Base-by-base conservation (phyloP, 2,113 vertebrate genomes). In the Lophotis ruficrista region DNA sequence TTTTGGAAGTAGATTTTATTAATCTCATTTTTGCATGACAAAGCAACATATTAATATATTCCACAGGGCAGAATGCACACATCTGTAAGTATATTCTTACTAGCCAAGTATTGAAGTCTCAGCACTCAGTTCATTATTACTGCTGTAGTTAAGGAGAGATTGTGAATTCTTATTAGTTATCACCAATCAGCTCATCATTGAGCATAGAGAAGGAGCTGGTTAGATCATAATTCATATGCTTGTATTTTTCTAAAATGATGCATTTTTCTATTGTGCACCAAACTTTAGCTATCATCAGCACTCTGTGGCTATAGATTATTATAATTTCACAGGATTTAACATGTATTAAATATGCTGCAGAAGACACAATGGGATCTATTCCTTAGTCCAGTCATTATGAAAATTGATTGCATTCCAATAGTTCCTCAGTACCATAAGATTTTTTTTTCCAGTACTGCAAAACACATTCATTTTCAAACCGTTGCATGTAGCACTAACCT, bases 401-500 rank as follows among this genome's bases (percentile, higher is more conserved):
- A 75, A 83, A 80, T 43, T 1, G 41, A 72, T 64, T 78, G 8
- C 30, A 68, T 86, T 66, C 38, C 3, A 6, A 0, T 43, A 78
- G 64, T 68, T 81, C 43, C 43, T 47, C 19, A 10, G 17, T 56
- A 35, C 18, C 35, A 61, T 9, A 41, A 10, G 33, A 4, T 50
- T 48, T 90, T 50, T 48, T 90, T 90, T 28, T 31, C 56, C 50
- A 35, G 50, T 24, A 51, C 7, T 30, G 43, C 14, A 58, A 79
- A 87, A 14, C 4, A 5, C 48, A 4, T 66, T 69, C 9, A 8
- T 85, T 97, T 87, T 69, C 58, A 85, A 24, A 61, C 7, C 45
- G 43, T 33, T 53, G 18, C 20, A 4, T 2, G n/a, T 43, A 62
- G 51, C 50, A 95, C 85, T 97, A 58, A 99, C 99, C 99, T 99